Conservation (phyloP, 2,113 vertebrate genomes). For the Sturnus vulgaris region DNA sequence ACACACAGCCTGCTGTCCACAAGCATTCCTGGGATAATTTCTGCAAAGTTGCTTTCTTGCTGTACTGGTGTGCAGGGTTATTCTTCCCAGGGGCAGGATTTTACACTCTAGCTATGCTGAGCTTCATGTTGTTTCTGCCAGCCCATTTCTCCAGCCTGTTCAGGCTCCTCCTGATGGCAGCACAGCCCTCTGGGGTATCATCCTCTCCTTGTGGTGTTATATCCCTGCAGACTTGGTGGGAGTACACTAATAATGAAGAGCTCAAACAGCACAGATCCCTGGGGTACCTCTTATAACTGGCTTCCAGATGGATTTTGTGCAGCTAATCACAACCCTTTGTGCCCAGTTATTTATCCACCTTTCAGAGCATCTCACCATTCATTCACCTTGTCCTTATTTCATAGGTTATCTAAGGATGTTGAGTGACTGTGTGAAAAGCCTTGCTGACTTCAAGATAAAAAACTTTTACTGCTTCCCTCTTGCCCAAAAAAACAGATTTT, state of each 20-base stretch:
- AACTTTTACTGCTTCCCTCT: background rate
- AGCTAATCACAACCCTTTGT: background rate
- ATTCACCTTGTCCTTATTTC: background rate
- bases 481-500: background rate
- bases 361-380: background rate
- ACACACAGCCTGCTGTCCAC: background rate
- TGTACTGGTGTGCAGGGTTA: background rate
- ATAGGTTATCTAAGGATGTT: background rate
- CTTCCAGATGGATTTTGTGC: background rate
- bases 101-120: background rate
- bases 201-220: background rate
- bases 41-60: background rate
- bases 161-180: background rate
- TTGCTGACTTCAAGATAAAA: background rate
- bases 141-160: background rate
- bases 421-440: background rate
- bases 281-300: background rate
- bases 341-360: background rate
- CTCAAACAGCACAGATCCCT: background rate
- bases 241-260: background rate
- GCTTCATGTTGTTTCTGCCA: background rate
- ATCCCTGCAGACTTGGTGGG: background rate
- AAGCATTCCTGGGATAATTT: background rate
- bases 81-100: background rate
- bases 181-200: background rate